Evolutionary conservation across 2,797 vertebrate species (phyloP).

Genomic region (Coregonus ussuriensis): DNA sequence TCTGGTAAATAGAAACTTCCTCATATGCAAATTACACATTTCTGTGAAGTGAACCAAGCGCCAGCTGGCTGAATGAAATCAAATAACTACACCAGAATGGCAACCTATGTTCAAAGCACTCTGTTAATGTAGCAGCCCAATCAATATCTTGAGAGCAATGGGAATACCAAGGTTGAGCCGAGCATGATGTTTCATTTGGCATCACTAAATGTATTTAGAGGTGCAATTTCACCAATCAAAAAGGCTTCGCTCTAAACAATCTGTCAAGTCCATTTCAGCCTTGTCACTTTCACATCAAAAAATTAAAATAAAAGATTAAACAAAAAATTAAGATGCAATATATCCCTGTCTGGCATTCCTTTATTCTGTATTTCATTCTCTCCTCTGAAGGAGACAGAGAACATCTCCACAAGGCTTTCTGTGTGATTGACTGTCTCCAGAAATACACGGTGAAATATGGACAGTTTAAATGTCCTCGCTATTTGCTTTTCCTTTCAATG

Average conservation of each 20-base stretch:
- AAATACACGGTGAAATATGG: conserved; percentile 74
- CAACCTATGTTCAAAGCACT: conserved; percentile 15
- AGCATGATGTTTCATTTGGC: conserved; percentile 24
- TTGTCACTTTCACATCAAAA: conserved; percentile 32
- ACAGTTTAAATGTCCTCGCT: conserved; percentile 73
- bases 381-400: conserved; percentile 25
- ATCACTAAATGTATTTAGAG: conserved; percentile 17
- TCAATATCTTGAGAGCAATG: conserved; percentile 34
- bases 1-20: not conserved
- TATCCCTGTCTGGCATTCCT: conserved; percentile 4
- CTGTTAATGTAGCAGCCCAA: conserved; percentile 17
- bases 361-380: conserved; percentile 32
- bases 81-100: conserved; percentile 13
- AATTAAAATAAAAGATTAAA: conserved; percentile 24
- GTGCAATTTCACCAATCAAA: conserved; percentile 39
- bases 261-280: conserved; percentile 33
- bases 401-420: conserved; percentile 30
- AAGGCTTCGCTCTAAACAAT: conserved; percentile 39
- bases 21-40: not conserved
- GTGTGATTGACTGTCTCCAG: conserved; percentile 75
- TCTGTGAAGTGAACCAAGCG: not conserved
- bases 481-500: conserved; percentile 76
- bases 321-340: not conserved
- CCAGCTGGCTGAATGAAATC: conserved; percentile 3
- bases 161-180: conserved; percentile 17